phyloP scores from a whole-genome alignment of 1,140 invertebrate genomes.

The Drosophila tani region DNA sequence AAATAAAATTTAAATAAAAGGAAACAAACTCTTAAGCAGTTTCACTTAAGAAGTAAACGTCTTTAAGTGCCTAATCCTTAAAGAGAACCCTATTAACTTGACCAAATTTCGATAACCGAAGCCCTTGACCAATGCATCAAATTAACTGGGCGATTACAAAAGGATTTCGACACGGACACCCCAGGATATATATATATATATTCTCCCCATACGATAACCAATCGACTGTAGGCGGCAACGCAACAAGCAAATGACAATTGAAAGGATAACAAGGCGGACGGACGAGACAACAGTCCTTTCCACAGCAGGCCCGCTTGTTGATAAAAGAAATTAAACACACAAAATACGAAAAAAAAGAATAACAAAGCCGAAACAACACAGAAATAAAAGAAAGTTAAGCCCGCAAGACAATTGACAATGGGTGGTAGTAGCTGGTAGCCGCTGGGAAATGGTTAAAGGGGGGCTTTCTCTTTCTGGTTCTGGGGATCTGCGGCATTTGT shows the following conservation, averaged over 20 bases:
- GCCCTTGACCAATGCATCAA: constrained; percentile 36
- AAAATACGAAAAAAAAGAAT: constrained; percentile 19
- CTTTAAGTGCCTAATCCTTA: not conserved
- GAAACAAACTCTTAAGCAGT: too few relatives aligned
- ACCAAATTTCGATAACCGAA: not conserved
- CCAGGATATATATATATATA: not conserved
- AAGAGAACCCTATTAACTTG: constrained; percentile 2
- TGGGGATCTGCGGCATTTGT: constrained; percentile 67
- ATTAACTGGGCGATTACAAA: constrained; percentile 73
- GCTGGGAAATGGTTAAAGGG: constrained; percentile 8
- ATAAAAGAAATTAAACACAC: constrained; percentile 80
- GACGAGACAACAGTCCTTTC: constrained; percentile 32
- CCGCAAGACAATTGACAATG: constrained; percentile 73
- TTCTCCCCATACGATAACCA: constrained; percentile 30
- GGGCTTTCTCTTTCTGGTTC: constrained; percentile 11
- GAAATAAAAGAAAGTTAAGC: constrained; percentile 71
- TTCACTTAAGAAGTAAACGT: not conserved
- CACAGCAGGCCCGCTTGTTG: constrained; percentile 54
- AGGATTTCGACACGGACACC: constrained; percentile 40
- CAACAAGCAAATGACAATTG: constrained; percentile 79
- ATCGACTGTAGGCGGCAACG: constrained; percentile 42
- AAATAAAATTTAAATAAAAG: not conserved
- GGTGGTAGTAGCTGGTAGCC: not conserved
- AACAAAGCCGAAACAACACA: constrained; percentile 22
- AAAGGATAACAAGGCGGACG: constrained; percentile 64